Evolutionary conservation across 2,113 vertebrate species (phyloP).

Genomic region (Pandion haliaetus): DNA sequence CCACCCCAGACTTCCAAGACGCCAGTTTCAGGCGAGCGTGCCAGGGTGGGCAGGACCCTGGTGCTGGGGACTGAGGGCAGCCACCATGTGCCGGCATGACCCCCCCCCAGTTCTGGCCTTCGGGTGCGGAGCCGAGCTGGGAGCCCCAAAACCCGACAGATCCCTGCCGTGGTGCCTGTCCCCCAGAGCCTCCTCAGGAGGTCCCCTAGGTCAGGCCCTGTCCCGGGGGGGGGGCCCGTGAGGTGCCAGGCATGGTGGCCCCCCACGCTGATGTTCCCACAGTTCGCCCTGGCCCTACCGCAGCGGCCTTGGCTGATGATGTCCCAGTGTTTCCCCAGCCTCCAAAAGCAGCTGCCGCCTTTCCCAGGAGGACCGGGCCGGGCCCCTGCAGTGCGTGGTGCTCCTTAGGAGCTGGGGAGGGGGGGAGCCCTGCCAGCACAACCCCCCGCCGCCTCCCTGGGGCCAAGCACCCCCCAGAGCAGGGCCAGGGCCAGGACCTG

Average conservation of each 20-base stretch:
- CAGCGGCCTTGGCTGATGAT: neutral
- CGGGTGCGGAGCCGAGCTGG: fast-evolving
- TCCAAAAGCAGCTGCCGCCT: neutral
- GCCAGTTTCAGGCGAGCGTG: fast-evolving
- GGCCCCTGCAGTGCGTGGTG: neutral
- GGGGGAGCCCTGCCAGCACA: no score
- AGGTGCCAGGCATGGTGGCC: neutral
- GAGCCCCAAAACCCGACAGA: fast-evolving
- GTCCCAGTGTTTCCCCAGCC: fast-evolving
- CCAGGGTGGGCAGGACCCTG: fast-evolving
- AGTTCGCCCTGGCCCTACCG: neutral
- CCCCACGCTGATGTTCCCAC: fast-evolving
- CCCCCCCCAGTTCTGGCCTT: neutral
- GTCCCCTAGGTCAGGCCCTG: fast-evolving
- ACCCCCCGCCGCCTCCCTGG: neutral
- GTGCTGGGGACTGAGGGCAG: neutral
- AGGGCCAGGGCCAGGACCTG: no score
- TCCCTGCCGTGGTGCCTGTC: neutral
- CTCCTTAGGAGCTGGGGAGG: neutral
- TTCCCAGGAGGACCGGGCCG: neutral
- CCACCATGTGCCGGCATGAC: fast-evolving
- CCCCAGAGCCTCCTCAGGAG: neutral
- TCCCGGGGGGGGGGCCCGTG: neutral
- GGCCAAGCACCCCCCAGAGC: neutral
- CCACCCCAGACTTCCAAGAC: neutral